Evolutionary conservation across 2,888 invertebrate genomes (phyloP).

Genomic region (Spisula subtruncata): DNA sequence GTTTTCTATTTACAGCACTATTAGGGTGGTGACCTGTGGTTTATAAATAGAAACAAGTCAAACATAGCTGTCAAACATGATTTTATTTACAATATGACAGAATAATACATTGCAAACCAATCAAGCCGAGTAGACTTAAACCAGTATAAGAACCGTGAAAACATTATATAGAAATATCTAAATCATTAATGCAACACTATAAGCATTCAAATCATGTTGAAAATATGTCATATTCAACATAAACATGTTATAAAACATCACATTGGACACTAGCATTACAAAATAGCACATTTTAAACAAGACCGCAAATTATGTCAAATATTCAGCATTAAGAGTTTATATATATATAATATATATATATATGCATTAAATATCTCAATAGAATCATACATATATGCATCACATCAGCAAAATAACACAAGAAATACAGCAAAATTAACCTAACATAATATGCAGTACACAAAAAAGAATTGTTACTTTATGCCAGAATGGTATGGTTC

Average conservation of each 20-base stretch:
- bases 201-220: background rate
- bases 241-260: background rate
- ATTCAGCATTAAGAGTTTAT: slow-evolving; percentile 4
- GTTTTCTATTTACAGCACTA: too few species aligned
- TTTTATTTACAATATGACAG: slow-evolving; percentile 51
- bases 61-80: slow-evolving; percentile 44
- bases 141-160: slow-evolving; percentile 23
- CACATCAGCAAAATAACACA: background rate
- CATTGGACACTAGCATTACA: background rate
- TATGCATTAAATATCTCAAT: too few species aligned
- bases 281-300: slow-evolving; percentile 21
- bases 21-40: too few species aligned
- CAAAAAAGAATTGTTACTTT: background rate
- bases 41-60: background rate
- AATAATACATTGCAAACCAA: slow-evolving; percentile 40
- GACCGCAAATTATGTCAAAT: slow-evolving; percentile 22
- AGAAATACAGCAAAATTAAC: slow-evolving; percentile 12
- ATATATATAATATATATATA: too few species aligned
- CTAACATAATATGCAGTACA: background rate
- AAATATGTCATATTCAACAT: slow-evolving; percentile 16
- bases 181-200: slow-evolving; percentile 16
- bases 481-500: background rate
- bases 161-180: slow-evolving; percentile 26
- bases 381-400: background rate
- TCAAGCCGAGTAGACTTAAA: background rate